These are phyloP conservation scores for Eupithecia exiguata DNA, from an alignment of 2,888 invertebrate species.

Conservation along the genomic window DNA sequence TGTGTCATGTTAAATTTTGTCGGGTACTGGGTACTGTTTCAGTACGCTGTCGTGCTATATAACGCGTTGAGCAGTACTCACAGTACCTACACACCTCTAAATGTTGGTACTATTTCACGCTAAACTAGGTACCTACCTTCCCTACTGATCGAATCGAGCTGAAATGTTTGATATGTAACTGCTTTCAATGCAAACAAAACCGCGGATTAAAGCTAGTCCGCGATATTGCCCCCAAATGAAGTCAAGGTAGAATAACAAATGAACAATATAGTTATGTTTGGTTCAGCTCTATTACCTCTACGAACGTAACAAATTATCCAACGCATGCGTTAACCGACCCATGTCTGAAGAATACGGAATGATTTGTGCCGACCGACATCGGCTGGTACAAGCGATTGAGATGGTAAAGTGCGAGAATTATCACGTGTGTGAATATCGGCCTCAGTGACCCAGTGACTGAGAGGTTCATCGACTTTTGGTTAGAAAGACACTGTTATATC, in stretches of 20 bases:
- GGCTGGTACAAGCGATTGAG: background rate
- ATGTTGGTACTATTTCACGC: background rate
- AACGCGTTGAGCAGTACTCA: no score
- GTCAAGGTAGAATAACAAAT: slow-evolving; percentile 1
- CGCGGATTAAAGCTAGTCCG: background rate
- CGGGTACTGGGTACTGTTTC: no score
- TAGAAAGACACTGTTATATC: background rate
- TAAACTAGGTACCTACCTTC: background rate
- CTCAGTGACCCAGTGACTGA: background rate
- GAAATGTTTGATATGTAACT: background rate
- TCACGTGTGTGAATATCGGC: background rate
- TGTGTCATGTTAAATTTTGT: no score
- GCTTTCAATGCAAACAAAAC: background rate
- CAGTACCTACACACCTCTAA: no score
- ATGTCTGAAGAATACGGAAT: background rate
- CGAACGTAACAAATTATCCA: background rate
- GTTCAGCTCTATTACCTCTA: slow-evolving; percentile 15
- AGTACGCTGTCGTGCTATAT: no score
- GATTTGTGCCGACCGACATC: background rate
- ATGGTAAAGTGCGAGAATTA: background rate
- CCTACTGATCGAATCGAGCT: background rate
- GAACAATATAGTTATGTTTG: background rate
- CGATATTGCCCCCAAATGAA: background rate
- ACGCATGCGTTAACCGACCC: background rate
- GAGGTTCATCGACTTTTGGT: background rate